Evolutionary conservation across 35 echinoderm and acorn worm species (phyloP).

Genomic region (Heliocidaris erythrogramma): DNA sequence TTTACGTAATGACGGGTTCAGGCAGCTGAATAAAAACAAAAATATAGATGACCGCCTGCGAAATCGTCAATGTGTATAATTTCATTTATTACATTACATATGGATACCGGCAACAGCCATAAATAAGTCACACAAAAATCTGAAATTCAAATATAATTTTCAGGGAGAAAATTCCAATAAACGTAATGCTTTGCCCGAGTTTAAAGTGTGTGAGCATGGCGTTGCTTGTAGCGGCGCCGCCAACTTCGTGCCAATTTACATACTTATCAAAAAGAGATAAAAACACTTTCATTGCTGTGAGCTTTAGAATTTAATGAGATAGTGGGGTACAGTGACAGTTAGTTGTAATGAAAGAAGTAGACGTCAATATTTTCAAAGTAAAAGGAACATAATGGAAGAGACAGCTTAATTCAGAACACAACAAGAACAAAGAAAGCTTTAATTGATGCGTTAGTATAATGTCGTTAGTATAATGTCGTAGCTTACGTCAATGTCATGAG

Average conservation of each 20-base stretch:
- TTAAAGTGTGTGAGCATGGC: background rate
- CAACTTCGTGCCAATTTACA: background rate
- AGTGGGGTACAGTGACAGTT: background rate
- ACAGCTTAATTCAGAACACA: background rate
- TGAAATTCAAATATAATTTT: slow-evolving; percentile 20
- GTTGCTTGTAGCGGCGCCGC: slow-evolving; percentile 3
- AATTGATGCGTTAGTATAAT: too few species aligned
- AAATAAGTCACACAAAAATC: background rate
- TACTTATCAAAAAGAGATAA: slow-evolving; percentile 5
- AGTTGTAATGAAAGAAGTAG: background rate
- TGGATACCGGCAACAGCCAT: background rate
- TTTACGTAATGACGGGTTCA: background rate
- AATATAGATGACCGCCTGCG: background rate
- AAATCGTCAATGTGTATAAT: slow-evolving; percentile 13
- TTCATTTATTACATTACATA: slow-evolving; percentile 14
- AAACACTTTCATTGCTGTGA: background rate
- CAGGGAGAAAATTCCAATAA: slow-evolving; percentile 1
- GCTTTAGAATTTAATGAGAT: background rate
- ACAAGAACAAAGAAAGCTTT: background rate
- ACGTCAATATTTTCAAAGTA: background rate
- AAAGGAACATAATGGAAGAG: too few species aligned
- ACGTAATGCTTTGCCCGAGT: background rate
- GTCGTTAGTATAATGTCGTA: too few species aligned
- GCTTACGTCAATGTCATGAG: too few species aligned
- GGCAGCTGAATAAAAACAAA: background rate